These are phyloP conservation scores for Protosalanx chinensis DNA, from an alignment of 2,797 vertebrate genomes.

Conservation along the genomic window DNA sequence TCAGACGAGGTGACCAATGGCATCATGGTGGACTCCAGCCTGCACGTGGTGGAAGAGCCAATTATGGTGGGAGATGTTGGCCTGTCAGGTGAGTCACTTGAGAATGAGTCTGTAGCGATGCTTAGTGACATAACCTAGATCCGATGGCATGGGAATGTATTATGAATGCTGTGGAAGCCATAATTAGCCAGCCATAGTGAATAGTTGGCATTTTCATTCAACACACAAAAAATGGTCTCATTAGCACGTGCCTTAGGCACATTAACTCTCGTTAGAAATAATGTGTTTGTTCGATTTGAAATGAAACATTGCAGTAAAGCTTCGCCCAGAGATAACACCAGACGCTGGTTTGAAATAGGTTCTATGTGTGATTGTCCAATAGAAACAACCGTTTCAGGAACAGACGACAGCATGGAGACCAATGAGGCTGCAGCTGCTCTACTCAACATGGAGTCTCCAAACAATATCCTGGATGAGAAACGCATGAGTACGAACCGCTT, in stretches of 20 bases:
- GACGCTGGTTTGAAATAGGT: neutral
- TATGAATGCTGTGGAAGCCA: neutral
- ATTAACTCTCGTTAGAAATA: too few relatives aligned
- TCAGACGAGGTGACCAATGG: slow-evolving; percentile 80
- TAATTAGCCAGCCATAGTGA: too few relatives aligned
- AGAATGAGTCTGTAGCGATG: neutral
- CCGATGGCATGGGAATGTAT: neutral
- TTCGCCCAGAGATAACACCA: neutral
- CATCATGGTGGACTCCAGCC: slow-evolving; percentile 79
- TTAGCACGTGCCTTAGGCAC: too few relatives aligned
- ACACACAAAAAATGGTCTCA: too few relatives aligned
- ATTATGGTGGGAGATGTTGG: slow-evolving; percentile 79
- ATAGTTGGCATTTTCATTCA: too few relatives aligned
- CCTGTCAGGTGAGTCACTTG: slow-evolving; percentile 70
- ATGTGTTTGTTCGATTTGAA: too few relatives aligned
- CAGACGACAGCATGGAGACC: slow-evolving; percentile 79
- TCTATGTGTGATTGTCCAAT: slow-evolving; percentile 23
- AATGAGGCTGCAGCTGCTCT: slow-evolving; percentile 78
- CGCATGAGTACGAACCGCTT: slow-evolving; percentile 76
- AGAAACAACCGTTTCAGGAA: slow-evolving; percentile 71
- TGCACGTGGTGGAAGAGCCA: slow-evolving; percentile 79
- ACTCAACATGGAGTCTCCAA: slow-evolving; percentile 85
- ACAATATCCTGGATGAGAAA: slow-evolving; percentile 85
- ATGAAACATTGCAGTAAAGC: too few relatives aligned
- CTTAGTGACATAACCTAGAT: neutral